Evolutionary conservation across 2,797 vertebrate genomes (phyloP).

Genomic region (Phrynocephalus forsythii): DNA sequence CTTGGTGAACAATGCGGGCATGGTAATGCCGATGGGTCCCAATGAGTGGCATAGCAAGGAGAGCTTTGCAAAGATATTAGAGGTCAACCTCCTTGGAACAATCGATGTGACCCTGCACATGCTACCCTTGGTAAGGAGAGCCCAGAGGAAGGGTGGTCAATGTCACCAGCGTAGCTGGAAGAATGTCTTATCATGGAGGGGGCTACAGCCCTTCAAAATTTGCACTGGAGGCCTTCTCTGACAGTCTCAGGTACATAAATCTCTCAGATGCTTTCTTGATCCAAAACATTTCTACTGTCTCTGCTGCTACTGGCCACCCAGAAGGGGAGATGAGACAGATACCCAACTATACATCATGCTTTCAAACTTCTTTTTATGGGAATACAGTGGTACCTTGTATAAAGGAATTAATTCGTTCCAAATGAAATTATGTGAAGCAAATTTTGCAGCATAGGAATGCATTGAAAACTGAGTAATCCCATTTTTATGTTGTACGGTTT

Average conservation of each 20-base stretch:
- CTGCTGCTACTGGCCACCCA: neutral
- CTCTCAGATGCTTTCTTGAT: neutral
- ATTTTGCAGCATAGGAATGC: too few species aligned
- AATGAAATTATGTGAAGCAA: too few species aligned
- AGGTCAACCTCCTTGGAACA: constrained; percentile 72
- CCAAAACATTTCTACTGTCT: neutral
- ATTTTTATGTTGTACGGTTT: too few species aligned
- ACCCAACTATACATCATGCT: neutral
- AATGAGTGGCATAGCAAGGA: constrained; percentile 50
- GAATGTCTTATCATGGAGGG: neutral
- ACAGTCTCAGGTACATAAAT: constrained; percentile 68
- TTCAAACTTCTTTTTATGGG: too few species aligned
- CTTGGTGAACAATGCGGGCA: constrained; percentile 55
- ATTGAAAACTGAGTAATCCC: too few species aligned
- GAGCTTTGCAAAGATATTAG: constrained; percentile 61
- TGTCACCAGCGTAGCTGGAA: constrained; percentile 51
- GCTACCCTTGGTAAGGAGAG: constrained; percentile 62
- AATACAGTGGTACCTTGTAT: too few species aligned
- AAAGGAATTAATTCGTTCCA: too few species aligned
- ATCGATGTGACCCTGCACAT: constrained; percentile 72
- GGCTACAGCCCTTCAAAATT: constrained; percentile 70
- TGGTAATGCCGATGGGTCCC: neutral
- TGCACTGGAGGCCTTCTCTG: constrained; percentile 65
- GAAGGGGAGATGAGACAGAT: neutral
- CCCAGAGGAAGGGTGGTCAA: constrained; percentile 66